These are phyloP conservation scores for Heterodera filipjevi DNA, from an alignment of 2,888 invertebrate genomes.

Conservation along the genomic window DNA sequence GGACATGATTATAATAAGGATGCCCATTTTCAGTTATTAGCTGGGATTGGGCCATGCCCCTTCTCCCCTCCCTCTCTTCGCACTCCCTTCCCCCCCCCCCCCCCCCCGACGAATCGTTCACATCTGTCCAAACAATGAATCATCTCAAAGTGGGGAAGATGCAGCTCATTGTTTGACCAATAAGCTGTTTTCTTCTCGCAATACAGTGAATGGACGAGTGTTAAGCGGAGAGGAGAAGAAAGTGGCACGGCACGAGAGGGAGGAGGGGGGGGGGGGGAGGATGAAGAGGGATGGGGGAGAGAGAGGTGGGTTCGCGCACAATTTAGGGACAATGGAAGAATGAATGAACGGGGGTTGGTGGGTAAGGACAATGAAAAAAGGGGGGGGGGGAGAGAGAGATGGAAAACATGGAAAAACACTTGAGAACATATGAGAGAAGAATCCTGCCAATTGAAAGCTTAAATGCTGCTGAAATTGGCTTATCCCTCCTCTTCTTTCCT, in stretches of 20 bases:
- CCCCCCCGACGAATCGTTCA: neutral
- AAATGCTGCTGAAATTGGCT: neutral
- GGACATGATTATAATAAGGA: neutral
- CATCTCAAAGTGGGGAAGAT: neutral
- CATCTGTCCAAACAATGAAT: constrained; percentile 22
- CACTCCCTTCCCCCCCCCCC: neutral
- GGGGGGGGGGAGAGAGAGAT: neutral
- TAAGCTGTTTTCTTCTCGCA: neutral
- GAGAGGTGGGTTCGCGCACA: constrained; percentile 17
- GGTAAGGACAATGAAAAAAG: neutral
- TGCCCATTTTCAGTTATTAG: neutral
- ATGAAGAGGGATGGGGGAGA: neutral
- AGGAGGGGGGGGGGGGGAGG: neutral
- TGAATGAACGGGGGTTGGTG: neutral
- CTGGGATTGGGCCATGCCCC: constrained; percentile 4
- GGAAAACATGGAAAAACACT: constrained; percentile 19
- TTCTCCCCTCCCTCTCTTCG: neutral
- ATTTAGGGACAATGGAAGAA: constrained; percentile 16
- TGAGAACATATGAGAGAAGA: neutral
- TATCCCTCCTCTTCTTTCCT: neutral
- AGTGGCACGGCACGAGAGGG: neutral
- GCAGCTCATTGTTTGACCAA: neutral
- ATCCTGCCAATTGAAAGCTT: neutral
- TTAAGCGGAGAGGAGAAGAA: neutral
- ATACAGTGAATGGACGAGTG: neutral